Evolutionary conservation across 92 coral and sea anemone genomes (phyloP).

Genomic region (Porites evermanni): DNA sequence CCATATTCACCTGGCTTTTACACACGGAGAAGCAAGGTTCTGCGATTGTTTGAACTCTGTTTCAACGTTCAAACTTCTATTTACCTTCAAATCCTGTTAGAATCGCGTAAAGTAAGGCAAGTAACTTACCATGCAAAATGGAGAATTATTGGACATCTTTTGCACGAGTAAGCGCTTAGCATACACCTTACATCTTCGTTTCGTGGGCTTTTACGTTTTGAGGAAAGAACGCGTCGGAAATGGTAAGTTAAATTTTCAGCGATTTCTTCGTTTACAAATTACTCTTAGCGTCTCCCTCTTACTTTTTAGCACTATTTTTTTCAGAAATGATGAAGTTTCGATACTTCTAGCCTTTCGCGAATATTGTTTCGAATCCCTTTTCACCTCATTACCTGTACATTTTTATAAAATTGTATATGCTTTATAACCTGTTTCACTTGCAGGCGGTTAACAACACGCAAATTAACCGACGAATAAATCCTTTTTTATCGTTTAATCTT

Average conservation of each 20-base stretch:
- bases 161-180: too few species aligned
- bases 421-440: background rate
- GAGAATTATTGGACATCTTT: background rate
- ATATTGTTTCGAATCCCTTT: too few species aligned
- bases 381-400: too few species aligned
- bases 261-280: too few species aligned
- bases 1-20: background rate
- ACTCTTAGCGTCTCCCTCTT: too few species aligned
- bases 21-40: background rate
- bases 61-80: background rate
- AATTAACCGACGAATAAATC: background rate
- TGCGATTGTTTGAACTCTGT: background rate
- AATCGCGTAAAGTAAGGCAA: background rate
- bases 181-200: background rate
- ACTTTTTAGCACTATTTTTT: too few species aligned
- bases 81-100: too few species aligned
- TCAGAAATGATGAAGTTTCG: too few species aligned
- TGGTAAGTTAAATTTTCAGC: constrained; percentile 1
- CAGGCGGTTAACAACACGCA: background rate
- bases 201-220: background rate
- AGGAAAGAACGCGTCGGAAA: constrained; percentile 9
- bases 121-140: constrained; percentile 1
- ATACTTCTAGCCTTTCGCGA: too few species aligned
- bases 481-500: too few species aligned
- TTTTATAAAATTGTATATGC: too few species aligned